These are phyloP conservation scores for Leptinotarsa undecemlineata DNA, from an alignment of 1,140 invertebrate genomes.

Conservation along the genomic window DNA sequence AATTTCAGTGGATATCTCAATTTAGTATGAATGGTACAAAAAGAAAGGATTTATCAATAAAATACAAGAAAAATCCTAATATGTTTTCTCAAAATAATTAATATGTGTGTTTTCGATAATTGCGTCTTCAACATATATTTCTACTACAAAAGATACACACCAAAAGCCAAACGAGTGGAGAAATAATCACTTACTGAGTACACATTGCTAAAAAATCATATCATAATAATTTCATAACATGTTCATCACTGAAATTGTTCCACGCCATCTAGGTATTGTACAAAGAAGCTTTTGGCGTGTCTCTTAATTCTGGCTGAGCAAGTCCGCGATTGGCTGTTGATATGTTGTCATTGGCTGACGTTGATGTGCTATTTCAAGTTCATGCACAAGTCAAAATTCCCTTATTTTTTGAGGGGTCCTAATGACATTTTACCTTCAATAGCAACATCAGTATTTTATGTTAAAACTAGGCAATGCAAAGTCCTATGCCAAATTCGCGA, in stretches of 20 bases:
- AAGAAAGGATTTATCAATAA: too few species aligned
- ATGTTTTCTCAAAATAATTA: too few species aligned
- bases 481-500: slow-evolving; percentile 41
- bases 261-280: slow-evolving; percentile 15
- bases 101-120: not conserved
- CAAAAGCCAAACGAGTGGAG: slow-evolving; percentile 21
- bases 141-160: slow-evolving; percentile 22
- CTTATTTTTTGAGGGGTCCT: too few species aligned
- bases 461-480: slow-evolving; percentile 34
- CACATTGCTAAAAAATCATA: slow-evolving; percentile 22
- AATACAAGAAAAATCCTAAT: too few species aligned
- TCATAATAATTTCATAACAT: slow-evolving; percentile 25
- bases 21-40: too few species aligned
- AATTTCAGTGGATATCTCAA: too few species aligned
- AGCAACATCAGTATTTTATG: not conserved
- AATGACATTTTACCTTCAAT: not conserved
- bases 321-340: slow-evolving; percentile 36
- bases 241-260: slow-evolving; percentile 9
- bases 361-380: not conserved
- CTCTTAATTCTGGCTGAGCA: slow-evolving; percentile 25
- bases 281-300: slow-evolving; percentile 30
- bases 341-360: slow-evolving; percentile 41
- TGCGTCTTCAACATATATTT: not conserved
- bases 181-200: slow-evolving; percentile 13
- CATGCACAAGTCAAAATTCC: too few species aligned